Evolutionary conservation across 2,888 invertebrate species (phyloP).

Genomic region (Drosophila planitibia): DNA sequence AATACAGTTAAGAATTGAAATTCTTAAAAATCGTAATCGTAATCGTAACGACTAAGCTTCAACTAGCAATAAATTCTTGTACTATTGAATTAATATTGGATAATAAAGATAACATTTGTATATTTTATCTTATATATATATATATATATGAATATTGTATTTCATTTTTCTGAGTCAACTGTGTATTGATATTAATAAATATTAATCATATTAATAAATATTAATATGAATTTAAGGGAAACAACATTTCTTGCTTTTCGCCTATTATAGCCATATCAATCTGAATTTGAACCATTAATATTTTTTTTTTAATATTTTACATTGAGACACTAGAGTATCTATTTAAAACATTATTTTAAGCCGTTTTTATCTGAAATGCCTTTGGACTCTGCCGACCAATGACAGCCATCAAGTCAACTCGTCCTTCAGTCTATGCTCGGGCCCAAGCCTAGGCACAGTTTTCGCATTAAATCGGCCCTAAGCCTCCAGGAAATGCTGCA

Average conservation of each 20-base stretch:
- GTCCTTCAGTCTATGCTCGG: slow-evolving; percentile 37
- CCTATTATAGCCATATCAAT: neutral
- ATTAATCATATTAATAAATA: neutral
- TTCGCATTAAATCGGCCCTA: slow-evolving; percentile 61
- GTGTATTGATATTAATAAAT: too few species aligned
- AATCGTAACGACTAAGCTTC: neutral
- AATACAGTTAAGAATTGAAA: neutral
- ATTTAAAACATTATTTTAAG: slow-evolving; percentile 1
- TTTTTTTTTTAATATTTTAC: too few species aligned
- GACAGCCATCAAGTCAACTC: slow-evolving; percentile 66
- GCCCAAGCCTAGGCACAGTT: slow-evolving; percentile 32
- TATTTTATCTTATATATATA: too few species aligned
- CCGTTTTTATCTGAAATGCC: slow-evolving; percentile 5
- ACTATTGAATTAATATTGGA: neutral
- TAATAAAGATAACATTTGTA: neutral
- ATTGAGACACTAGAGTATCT: neutral
- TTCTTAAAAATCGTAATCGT: neutral
- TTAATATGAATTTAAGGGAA: neutral
- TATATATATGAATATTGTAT: too few species aligned
- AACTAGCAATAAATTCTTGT: neutral
- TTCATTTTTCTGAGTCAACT: too few species aligned
- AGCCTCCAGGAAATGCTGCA: slow-evolving; percentile 63
- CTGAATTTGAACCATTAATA: neutral
- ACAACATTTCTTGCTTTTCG: neutral
- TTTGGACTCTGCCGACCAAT: slow-evolving; percentile 40